Evolutionary conservation across 2,113 vertebrate species (phyloP), one percentile per base, ranked within the genome.

Genomic region (Diadophis punctatus): DNA sequence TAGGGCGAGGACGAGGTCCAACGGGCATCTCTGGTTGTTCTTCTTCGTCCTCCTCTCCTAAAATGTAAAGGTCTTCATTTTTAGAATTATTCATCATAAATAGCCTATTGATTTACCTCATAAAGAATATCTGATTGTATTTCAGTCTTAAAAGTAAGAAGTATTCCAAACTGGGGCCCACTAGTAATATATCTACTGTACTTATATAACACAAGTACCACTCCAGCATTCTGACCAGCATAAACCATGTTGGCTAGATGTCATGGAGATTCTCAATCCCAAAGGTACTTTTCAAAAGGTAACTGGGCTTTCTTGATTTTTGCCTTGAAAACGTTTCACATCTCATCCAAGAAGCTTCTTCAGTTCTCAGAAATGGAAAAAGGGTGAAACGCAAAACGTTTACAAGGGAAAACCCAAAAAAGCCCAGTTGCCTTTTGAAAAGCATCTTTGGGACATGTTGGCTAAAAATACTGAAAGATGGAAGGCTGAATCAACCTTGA

Each of bases 11-110:
- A 5, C 99, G 98, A 8, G 99, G 99, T 18, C 99, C 99, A 0
- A 99, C 99, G 0, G 99, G 99, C 99, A 99, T 99, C 96, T 99
- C 99, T 0, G 99, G 99, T 93, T 99, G 99, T 93, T 99, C 99
- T 56, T 99, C 99, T 0, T 99, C 99, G 30, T 98, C 98, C 8
- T 99, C 99, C n/a, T 99, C 99, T 55, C 98, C 99, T 97, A 95
- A 22, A 96, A 97, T 93, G 80, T 91, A 52, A 49, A 92, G 86
- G 92, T 30, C 80, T 93, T 89, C 55, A 2, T 84, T 4, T 90
- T 93, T 96, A 93, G 95, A 91, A 46, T 6, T 39, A 27, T 43
- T 55, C 23, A n/a, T 55, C 43, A 84, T 9, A 87, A 39, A 18
- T 4, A 49, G 23, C 10, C 53, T 63, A 49, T 23, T 51, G 34